These are phyloP conservation scores for Drosophila anomalata DNA, from an alignment of 2,888 invertebrate genomes.

Conservation along the genomic window DNA sequence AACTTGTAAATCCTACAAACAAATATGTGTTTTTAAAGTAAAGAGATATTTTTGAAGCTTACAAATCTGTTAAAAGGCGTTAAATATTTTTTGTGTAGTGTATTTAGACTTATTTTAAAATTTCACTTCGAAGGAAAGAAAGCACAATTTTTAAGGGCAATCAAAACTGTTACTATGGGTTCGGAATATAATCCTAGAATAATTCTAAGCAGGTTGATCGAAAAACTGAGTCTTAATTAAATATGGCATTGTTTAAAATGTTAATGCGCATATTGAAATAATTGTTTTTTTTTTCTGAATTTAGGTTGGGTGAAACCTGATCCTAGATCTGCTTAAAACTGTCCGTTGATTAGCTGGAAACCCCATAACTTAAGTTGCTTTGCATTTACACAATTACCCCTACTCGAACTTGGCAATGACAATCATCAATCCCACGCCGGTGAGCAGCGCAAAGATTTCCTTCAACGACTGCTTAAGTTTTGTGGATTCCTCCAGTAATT, in stretches of 20 bases:
- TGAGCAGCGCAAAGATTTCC: slow-evolving; percentile 94
- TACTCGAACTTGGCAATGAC: slow-evolving; percentile 89
- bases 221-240: not conserved
- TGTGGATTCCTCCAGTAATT: slow-evolving; percentile 94
- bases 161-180: not conserved
- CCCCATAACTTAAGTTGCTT: not conserved
- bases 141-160: slow-evolving; percentile 2
- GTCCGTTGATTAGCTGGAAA: not conserved
- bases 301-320: not conserved
- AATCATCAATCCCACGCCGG: slow-evolving; percentile 98
- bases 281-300: not conserved
- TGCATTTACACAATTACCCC: slow-evolving; percentile 2
- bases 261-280: too few species aligned
- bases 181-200: not conserved
- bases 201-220: not conserved
- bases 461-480: slow-evolving; percentile 94
- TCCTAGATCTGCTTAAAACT: not conserved
- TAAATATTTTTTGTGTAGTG: not conserved
- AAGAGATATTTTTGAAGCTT: slow-evolving; percentile 25
- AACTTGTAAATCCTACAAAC: slow-evolving; percentile 19
- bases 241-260: not conserved
- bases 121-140: not conserved
- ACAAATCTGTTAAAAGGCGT: not conserved
- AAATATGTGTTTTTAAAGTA: slow-evolving; percentile 25
- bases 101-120: not conserved